Evolutionary conservation across 1,140 invertebrate genomes (phyloP).

Genomic region (Penaeus vannamei): DNA sequence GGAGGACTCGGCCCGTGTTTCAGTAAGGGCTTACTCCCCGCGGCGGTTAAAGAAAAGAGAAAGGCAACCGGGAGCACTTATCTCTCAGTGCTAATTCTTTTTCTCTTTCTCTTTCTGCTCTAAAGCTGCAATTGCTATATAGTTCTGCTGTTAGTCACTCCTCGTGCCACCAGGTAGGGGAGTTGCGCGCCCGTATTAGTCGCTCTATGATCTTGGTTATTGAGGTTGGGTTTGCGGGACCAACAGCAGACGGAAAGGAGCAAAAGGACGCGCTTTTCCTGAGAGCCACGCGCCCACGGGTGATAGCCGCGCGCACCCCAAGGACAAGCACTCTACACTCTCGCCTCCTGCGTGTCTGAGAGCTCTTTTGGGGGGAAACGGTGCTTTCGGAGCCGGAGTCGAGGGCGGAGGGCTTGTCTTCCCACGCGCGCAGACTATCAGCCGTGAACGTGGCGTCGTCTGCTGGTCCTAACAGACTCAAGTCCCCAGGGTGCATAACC

Average conservation of each 20-base stretch:
- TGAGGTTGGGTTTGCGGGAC: conserved; percentile 14
- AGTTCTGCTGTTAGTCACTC: conserved; percentile 43
- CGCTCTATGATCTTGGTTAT: conserved; percentile 11
- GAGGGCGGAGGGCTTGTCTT: background rate
- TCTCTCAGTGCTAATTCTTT: background rate
- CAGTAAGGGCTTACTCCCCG: background rate
- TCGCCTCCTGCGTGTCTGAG: no score
- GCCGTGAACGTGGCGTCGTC: background rate
- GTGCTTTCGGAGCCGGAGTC: no score
- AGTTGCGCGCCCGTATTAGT: conserved; percentile 48
- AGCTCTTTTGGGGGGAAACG: no score
- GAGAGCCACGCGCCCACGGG: background rate
- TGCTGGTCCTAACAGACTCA: conserved; percentile 17
- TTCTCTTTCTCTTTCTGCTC: background rate
- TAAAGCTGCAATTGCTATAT: background rate
- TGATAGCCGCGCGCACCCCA: no score
- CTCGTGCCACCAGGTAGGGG: conserved; percentile 30
- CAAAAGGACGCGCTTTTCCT: background rate
- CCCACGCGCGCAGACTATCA: background rate
- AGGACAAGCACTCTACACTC: no score
- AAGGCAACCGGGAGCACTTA: no score
- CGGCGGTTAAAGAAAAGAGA: no score
- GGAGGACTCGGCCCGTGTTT: background rate
- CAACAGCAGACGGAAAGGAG: background rate
- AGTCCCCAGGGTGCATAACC: conserved; percentile 34